Base-by-base conservation (phyloP, 2,113 vertebrate genomes). In the Eulacestoma nigropectus region DNA sequence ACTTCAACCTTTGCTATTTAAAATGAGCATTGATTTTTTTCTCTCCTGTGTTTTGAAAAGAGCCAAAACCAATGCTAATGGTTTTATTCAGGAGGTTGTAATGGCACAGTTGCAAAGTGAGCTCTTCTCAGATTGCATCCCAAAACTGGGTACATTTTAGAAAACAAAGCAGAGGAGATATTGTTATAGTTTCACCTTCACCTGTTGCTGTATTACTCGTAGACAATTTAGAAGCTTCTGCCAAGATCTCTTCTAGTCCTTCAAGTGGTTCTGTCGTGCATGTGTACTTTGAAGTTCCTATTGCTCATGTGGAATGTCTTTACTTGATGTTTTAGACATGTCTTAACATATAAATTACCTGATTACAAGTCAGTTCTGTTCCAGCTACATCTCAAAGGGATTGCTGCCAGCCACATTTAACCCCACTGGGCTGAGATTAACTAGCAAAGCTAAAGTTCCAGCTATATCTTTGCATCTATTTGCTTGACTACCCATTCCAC, bases 391-490 rank as follows among this genome's bases (percentile, higher is more conserved):
- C 91, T 90, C 85, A 93, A 92, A 94, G 44, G 39, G 25, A 64
- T 68, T 95, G 73, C 85, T 84, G 88, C 79, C 78, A 83, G 68
- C 60, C 68, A 88, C 42, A 26, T 78, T 96, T 92, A 96, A 93
- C 44, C 44, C 56, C n/a, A 70, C 25, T 52, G 72, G 60, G 59
- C 64, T 74, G 39, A 88, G 76, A 83, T 75, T 55, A 90, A 88
- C 72, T 18, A 55, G 50, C n/a, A 83, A 33, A 55, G 39, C 62
- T 49, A 32, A 81, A 88, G 53, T 41, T 76, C 32, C 57, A 55
- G 33, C 2, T 0, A 9, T 74, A 77, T 65, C 42, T 85, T 83
- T 72, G 59, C 55, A 74, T 69, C 25, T 81, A 20, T 59, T 94
- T 76, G 18, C 62, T 79, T 69, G 53, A 39, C 50, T 86, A 88